Evolutionary conservation across 2,113 vertebrate genomes (phyloP).

Genomic region (Ophthalmolycus amberensis): DNA sequence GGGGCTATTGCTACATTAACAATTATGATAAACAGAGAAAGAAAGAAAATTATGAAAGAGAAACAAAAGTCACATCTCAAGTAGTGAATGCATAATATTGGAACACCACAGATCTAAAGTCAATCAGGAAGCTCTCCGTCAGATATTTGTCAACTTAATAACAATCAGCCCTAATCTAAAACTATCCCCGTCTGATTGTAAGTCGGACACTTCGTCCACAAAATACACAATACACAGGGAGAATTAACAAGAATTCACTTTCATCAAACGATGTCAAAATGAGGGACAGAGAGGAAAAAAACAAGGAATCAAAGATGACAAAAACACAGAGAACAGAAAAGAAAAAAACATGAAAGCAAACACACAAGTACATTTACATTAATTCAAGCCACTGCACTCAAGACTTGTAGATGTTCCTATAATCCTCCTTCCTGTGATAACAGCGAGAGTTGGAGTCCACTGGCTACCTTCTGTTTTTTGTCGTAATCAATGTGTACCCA

Average conservation of each 20-base stretch:
- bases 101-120: slow-evolving; percentile 7
- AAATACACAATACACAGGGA: not conserved
- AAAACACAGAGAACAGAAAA: not conserved
- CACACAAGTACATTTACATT: slow-evolving; percentile 6
- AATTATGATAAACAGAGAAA: not conserved
- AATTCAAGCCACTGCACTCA: not conserved
- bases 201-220: not conserved
- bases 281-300: not conserved
- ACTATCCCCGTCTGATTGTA: not conserved
- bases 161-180: not conserved
- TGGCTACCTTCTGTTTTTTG: not conserved
- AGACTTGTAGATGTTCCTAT: not conserved
- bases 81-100: not conserved
- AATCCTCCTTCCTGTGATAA: not conserved
- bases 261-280: slow-evolving; percentile 7
- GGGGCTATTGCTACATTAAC: not conserved
- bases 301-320: slow-evolving; percentile 1
- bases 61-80: not conserved
- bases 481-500: not conserved
- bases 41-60: not conserved
- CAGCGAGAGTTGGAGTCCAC: not conserved
- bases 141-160: slow-evolving; percentile 10
- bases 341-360: slow-evolving; percentile 22
- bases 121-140: slow-evolving; percentile 7
- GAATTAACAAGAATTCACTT: not conserved